Conservation (phyloP, 2,888 invertebrate genomes). For the Nemoura dubitans region DNA sequence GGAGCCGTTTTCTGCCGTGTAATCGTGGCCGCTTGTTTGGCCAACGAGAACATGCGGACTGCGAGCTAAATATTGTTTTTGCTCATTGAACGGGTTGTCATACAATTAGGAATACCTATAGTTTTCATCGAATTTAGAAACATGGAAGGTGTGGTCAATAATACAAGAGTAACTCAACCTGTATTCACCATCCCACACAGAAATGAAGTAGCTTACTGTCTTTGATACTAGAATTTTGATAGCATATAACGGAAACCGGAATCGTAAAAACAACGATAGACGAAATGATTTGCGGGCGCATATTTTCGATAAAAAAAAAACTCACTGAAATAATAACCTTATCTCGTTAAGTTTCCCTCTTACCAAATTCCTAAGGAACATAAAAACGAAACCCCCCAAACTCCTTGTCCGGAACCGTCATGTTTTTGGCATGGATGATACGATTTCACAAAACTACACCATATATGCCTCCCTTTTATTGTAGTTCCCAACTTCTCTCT, state of each 20-base stretch:
- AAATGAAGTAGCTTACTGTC: too few relatives aligned
- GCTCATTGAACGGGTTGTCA: background rate
- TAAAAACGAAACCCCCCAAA: background rate
- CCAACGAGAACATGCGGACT: background rate
- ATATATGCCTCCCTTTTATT: background rate
- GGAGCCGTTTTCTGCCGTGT: background rate
- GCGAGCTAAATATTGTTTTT: background rate
- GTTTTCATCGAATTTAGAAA: background rate
- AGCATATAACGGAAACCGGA: background rate
- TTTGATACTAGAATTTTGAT: background rate
- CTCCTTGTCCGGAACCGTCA: background rate
- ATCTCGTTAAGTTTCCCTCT: background rate
- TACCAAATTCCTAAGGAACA: background rate
- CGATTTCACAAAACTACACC: conserved; percentile 28
- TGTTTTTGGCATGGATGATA: conserved; percentile 10
- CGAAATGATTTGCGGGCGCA: background rate
- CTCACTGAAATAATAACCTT: background rate
- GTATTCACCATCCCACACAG: too few relatives aligned
- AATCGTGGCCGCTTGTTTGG: background rate
- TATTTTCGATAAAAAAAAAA: background rate
- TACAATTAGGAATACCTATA: background rate
- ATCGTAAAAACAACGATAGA: background rate
- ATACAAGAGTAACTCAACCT: too few relatives aligned
- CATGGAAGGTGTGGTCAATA: background rate
- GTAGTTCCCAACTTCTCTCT: conserved; percentile 43